phyloP scores from a whole-genome alignment of 2,797 vertebrate genomes.

The Eulemur rubriventer region DNA sequence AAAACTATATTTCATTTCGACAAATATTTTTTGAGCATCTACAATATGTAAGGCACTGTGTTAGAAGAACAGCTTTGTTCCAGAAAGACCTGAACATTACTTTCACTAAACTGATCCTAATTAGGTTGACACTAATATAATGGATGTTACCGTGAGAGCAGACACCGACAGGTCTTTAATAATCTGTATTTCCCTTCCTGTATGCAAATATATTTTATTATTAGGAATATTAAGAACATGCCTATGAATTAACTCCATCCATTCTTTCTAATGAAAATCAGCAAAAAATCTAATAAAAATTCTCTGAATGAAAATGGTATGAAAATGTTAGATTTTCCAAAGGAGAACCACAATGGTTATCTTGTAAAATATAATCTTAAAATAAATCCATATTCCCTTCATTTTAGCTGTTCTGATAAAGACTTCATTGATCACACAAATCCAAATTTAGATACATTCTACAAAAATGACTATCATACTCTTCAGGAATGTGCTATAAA shows the following conservation, averaged over 20 bases:
- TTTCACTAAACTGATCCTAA: neutral
- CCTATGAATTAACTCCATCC: neutral
- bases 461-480: neutral
- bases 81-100: neutral
- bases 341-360: neutral
- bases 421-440: neutral
- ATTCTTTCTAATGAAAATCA: conserved; percentile 2
- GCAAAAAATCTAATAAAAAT: neutral
- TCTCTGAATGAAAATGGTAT: neutral
- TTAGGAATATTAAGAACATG: neutral
- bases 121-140: neutral
- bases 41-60: neutral
- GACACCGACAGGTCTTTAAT: neutral
- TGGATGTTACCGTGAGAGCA: neutral
- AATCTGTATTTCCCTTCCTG: neutral
- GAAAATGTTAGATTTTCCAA: neutral
- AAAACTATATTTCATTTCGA: conserved; percentile 29
- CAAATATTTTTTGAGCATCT: neutral
- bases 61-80: neutral
- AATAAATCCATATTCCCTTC: neutral
- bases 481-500: neutral
- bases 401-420: neutral
- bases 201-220: neutral
- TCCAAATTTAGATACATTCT: neutral
- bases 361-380: neutral